Base-by-base conservation (phyloP, 2,888 invertebrate species). In the Acleris sparsana region DNA sequence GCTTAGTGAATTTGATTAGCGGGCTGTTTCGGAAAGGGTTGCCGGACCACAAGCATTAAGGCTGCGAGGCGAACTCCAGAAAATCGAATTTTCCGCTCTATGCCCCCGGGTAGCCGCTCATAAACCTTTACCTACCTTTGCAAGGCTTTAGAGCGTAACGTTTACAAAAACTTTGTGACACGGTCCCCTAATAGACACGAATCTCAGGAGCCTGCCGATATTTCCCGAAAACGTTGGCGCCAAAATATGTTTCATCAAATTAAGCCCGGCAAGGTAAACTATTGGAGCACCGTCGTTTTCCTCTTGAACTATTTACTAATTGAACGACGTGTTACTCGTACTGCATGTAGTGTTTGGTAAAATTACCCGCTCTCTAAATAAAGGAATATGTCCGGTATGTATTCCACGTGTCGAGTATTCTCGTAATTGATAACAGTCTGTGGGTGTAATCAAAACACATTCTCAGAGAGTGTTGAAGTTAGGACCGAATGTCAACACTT, bases 31-130 rank as follows among this genome's bases (percentile, higher is more conserved):
- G 77, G 81, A 78, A 88, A 90, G 90, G 89, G 89, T 89, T 89
- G 83, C 78, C 57, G 81, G 84, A 78, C 84, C 82, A 78, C 80
- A 76, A 68, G 78, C 82, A 82, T 87, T 86, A 85, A 75, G 78
- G 7, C 33, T 33, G 57, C 58, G 78, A 86, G 82, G 86, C 86
- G 87, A 77, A 80, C 84, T 81, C 82, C 83, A 86, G 87, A 91
- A 89, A 91, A 91, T 91, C 87, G 85, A 89, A 91, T 91, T 91
- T 90, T 88, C 89, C 86, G 86, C 84, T 82, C 77, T 83, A 79
- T 85, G 85, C 80, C 69, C 70, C 71, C 78, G 74, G 77, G 76
- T 77, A 76, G 71, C 68, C 70, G 69, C 77, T 74, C 59, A 18
- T 57, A 48, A 61, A 46, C 82, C 80, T 84, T 83, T 82, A 81